A percentile compares a stretch with the other conserved stretches of the same genome.
Evolutionary conservation across 2,113 vertebrate species (phyloP).

Genomic region (Albula goreensis): DNA sequence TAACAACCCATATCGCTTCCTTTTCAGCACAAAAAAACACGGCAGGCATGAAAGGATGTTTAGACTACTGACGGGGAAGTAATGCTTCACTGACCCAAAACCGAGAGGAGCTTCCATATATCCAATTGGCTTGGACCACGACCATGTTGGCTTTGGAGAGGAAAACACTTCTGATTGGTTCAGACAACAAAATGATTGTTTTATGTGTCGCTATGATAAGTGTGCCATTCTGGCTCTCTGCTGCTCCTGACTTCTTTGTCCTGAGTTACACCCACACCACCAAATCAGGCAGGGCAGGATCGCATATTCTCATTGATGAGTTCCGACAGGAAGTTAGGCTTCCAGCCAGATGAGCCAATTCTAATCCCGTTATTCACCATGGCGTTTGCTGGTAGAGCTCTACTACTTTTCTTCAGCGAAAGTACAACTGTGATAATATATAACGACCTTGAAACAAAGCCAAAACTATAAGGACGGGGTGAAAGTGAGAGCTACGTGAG

Average conservation of each 20-base stretch:
- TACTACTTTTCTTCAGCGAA: background rate
- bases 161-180: no score
- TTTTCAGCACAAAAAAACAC: no score
- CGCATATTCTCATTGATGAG: background rate
- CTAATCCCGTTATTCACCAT: background rate
- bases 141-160: no score
- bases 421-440: background rate
- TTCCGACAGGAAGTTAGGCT: background rate
- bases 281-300: background rate
- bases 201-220: background rate
- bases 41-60: no score
- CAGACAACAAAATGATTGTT: no score
- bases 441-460: background rate
- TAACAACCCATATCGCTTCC: no score
- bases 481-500: no score
- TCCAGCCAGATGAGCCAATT: background rate
- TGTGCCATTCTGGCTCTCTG: background rate
- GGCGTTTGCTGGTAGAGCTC: background rate
- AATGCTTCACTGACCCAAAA: no score
- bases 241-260: background rate
- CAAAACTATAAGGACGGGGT: no score
- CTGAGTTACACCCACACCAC: background rate
- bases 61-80: no score
- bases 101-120: no score
- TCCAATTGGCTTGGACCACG: no score